These are phyloP conservation scores for Aeoliscus strigatus DNA, from an alignment of 2,797 vertebrate species.

Conservation along the genomic window DNA sequence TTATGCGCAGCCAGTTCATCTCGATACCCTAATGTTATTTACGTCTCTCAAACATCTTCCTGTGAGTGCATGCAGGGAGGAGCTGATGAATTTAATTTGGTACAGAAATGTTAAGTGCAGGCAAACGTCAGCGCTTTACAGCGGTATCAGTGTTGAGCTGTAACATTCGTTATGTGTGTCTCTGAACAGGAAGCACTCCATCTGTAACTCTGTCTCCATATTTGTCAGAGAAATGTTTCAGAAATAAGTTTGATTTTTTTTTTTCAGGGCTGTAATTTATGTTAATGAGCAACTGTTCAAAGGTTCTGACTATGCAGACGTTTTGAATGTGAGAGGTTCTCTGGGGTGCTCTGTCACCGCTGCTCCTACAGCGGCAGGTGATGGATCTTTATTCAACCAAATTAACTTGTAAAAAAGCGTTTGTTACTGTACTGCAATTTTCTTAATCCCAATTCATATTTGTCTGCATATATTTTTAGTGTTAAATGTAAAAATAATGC, in stretches of 20 bases:
- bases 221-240: slow-evolving; percentile 18
- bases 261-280: slow-evolving; percentile 36
- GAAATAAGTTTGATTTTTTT: slow-evolving; percentile 25
- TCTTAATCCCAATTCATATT: slow-evolving; percentile 24
- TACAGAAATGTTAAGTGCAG: slow-evolving; percentile 30
- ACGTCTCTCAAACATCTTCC: slow-evolving; percentile 23
- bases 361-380: slow-evolving; percentile 26
- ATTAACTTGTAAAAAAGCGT: slow-evolving; percentile 55
- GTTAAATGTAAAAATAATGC: slow-evolving; percentile 37
- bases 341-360: slow-evolving; percentile 35
- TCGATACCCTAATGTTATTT: slow-evolving; percentile 9
- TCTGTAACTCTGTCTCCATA: slow-evolving; percentile 13
- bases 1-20: slow-evolving; percentile 13
- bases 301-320: slow-evolving; percentile 73
- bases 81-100: slow-evolving; percentile 3
- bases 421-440: slow-evolving; percentile 41
- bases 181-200: slow-evolving; percentile 13
- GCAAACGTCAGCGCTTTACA: slow-evolving; percentile 18
- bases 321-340: slow-evolving; percentile 72
- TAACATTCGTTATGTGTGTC: slow-evolving; percentile 3
- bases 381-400: slow-evolving; percentile 58
- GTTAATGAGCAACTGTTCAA: slow-evolving; percentile 50
- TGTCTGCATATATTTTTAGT: slow-evolving; percentile 24
- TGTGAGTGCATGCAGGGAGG: slow-evolving; percentile 9
- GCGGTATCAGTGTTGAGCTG: slow-evolving; percentile 11